Conservation (phyloP, 2,888 invertebrate species). For the Acrobasis suavella region DNA sequence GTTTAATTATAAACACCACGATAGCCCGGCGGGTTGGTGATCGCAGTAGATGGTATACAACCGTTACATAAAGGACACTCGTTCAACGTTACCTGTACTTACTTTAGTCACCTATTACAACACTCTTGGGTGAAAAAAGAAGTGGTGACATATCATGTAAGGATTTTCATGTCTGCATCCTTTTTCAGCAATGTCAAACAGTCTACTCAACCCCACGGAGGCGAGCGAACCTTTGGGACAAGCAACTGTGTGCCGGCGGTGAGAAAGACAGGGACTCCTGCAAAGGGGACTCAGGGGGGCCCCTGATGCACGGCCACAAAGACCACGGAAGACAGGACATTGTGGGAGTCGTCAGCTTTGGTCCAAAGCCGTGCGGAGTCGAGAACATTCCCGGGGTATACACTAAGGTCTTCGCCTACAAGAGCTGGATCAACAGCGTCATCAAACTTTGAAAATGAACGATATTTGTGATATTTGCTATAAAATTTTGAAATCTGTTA, state of each 20-base stretch:
- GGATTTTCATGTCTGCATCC: too few species aligned
- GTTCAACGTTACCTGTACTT: too few species aligned
- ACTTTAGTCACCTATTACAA: too few species aligned
- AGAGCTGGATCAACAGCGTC: conserved; percentile 81
- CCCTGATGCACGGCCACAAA: conserved; percentile 72
- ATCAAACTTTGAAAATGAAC: conserved; percentile 38
- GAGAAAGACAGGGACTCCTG: conserved; percentile 81
- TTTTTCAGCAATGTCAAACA: conserved; percentile 42
- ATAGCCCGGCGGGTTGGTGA: too few species aligned
- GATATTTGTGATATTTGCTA: conserved; percentile 26
- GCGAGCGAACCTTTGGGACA: conserved; percentile 38
- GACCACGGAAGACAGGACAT: conserved; percentile 34
- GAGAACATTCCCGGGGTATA: conserved; percentile 84
- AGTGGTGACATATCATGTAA: too few species aligned
- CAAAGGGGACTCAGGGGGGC: conserved; percentile 85
- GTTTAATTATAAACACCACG: too few species aligned
- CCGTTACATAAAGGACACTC: too few species aligned
- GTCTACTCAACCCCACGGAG: conserved; percentile 36
- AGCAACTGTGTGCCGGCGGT: conserved; percentile 83
- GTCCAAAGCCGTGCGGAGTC: conserved; percentile 83
- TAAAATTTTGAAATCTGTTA: not conserved
- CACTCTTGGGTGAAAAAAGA: too few species aligned
- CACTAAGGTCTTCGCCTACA: conserved; percentile 81
- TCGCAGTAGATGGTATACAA: too few species aligned
- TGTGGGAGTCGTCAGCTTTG: conserved; percentile 84